Percentiles rank a stretch among this genome's conserved stretches.
phyloP scores from a whole-genome alignment of 2,888 invertebrate genomes.

The Margaritifera margaritifera region DNA sequence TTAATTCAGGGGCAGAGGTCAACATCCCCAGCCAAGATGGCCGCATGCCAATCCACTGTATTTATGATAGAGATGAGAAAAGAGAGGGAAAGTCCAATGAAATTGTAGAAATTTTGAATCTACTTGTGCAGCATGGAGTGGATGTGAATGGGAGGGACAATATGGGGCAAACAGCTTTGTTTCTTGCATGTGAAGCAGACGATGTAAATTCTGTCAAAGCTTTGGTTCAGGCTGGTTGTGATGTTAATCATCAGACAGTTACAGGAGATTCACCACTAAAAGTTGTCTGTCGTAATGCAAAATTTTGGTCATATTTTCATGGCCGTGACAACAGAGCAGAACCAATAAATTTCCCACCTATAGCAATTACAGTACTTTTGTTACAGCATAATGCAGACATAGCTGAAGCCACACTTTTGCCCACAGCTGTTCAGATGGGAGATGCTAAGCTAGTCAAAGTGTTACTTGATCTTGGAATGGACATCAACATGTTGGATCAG shows the following conservation, averaged over 20 bases:
- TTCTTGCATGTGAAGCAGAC: constrained; percentile 57
- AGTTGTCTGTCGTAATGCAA: constrained; percentile 61
- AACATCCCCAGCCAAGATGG: constrained; percentile 52
- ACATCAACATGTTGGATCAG: constrained; percentile 65
- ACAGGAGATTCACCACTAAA: constrained; percentile 60
- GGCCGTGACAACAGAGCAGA: constrained; percentile 33
- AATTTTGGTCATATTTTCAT: constrained; percentile 64
- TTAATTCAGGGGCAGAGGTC: constrained; percentile 44
- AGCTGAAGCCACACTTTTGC: constrained; percentile 59
- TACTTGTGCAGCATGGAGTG: constrained; percentile 46
- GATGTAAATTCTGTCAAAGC: constrained; percentile 51
- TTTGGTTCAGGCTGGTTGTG: constrained; percentile 49
- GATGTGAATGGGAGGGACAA: constrained; percentile 54
- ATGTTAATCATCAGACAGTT: constrained; percentile 55
- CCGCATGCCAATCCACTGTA: constrained; percentile 53
- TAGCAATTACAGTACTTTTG: constrained; percentile 58
- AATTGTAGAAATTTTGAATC: constrained; percentile 45
- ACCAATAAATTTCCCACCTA: constrained; percentile 55
- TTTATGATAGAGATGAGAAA: constrained; percentile 50
- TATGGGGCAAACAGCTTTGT: constrained; percentile 56
- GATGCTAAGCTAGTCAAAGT: constrained; percentile 54
- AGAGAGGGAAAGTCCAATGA: constrained; percentile 40
- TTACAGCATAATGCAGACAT: constrained; percentile 56
- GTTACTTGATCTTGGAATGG: constrained; percentile 61
- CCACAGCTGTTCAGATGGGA: constrained; percentile 60